Evolutionary conservation across 2,888 invertebrate genomes (phyloP), one percentile per base, ranked within the genome.

Genomic region (Theretra japonica): DNA sequence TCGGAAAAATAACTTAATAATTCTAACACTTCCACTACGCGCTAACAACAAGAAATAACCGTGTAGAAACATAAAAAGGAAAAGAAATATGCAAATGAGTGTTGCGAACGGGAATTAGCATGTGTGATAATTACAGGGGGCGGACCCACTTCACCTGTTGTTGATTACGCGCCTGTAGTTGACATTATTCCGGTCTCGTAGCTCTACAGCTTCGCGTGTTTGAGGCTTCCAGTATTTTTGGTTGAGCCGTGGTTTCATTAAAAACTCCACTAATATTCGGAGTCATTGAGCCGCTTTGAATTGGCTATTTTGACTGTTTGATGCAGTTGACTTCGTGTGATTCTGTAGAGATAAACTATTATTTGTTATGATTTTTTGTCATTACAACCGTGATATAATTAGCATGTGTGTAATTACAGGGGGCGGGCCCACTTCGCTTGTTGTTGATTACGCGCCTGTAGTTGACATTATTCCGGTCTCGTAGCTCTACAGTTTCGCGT

Each of bases 141-240:
- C 48, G 65, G 21, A 48, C 41, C 65, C 65, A 65, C 65, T 65
- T 25, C 65, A 65, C 65, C 65, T 41, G 33, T 69, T 57, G 59
- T 53, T 60, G 72, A 72, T 60, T 72, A 59, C 69, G 69, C 48
- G 33, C 60, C 72, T 72, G 72, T 33, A 28, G 30, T 21, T 53
- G 53, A 89, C 90, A 90, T 92, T 92, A 93, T 93, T 93, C 93
- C 89, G 86, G 92, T 93, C 93, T 90, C 93, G 93, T 93, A 92
- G 91, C 89, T 91, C 83, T 88, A 83, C 86, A 89, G 91, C 90
- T 91, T 91, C 90, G 91, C 90, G 89, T 91, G 91, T 93, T 92
- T 89, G 91, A 90, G 92, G 90, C 89, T 91, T 89, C 86, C 87
- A 88, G 89, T 86, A 92, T 93, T 91, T 93, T 92, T 91, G 90